Percentiles rank a stretch among this genome's conserved stretches.
Evolutionary conservation across 2,888 invertebrate genomes (phyloP).

Genomic region (Epistrophe eligans): DNA sequence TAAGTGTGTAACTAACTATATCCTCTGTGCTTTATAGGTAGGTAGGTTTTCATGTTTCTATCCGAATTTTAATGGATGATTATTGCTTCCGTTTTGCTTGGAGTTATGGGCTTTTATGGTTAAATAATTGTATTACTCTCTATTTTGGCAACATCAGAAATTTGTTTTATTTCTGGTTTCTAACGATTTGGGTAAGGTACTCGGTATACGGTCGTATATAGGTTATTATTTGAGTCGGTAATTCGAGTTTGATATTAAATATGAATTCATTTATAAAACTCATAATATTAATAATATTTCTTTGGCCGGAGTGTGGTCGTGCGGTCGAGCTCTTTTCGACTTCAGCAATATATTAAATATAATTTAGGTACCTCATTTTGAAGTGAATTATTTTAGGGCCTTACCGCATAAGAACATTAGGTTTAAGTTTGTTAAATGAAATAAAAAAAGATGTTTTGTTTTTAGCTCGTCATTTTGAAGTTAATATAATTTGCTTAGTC

Average conservation of each 20-base stretch:
- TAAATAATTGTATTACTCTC: constrained; percentile 41
- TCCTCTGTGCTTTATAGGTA: background rate
- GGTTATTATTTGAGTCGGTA: background rate
- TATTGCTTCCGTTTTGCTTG: constrained; percentile 65
- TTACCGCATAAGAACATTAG: no score
- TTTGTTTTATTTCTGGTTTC: constrained; percentile 8
- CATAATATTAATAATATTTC: background rate
- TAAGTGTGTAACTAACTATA: no score
- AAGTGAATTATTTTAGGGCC: no score
- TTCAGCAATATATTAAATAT: background rate
- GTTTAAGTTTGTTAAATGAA: no score
- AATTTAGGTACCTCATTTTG: background rate
- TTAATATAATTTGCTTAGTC: no score
- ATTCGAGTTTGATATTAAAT: background rate
- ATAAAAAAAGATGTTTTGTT: no score
- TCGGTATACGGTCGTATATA: background rate
- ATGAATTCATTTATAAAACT: background rate
- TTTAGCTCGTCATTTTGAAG: no score
- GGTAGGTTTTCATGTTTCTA: constrained; percentile 13
- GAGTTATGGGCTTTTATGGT: constrained; percentile 46
- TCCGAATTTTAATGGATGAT: constrained; percentile 58
- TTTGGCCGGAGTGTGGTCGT: background rate
- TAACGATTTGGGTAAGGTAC: background rate
- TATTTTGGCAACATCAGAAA: constrained; percentile 6
- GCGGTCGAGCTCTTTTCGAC: background rate